A percentile compares a stretch with the other conserved stretches of the same genome.
phyloP scores from a whole-genome alignment of 2,888 invertebrate genomes.

The Magallana nippona region DNA sequence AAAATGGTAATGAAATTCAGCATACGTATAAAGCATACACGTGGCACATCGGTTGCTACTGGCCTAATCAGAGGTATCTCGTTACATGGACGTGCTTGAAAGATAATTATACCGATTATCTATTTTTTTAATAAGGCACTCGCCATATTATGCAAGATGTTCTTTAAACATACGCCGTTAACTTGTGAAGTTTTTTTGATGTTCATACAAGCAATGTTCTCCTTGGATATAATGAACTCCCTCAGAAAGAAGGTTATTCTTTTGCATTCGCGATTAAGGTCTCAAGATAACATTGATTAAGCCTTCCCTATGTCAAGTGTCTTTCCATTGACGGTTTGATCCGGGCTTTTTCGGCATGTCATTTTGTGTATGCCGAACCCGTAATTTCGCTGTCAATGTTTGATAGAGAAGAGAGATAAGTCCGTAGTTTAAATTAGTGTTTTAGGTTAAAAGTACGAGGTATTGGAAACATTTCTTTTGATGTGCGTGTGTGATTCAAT shows the following conservation, averaged over 20 bases:
- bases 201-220: conserved; percentile 25
- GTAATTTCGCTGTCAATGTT: conserved; percentile 21
- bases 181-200: not conserved
- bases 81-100: no score
- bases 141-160: no score
- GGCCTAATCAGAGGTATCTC: no score
- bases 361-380: conserved; percentile 19
- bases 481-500: conserved; percentile 19
- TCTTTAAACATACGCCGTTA: no score
- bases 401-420: conserved; percentile 20
- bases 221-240: not conserved
- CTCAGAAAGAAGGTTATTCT: conserved; percentile 4
- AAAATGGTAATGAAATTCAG: no score
- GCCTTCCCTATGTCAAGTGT: conserved; percentile 15
- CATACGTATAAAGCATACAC: no score
- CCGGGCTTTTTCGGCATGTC: conserved; percentile 6
- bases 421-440: conserved; percentile 4
- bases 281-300: conserved; percentile 21
- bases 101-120: no score
- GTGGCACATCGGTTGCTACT: no score
- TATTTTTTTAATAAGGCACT: no score
- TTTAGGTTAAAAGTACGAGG: conserved; percentile 28
- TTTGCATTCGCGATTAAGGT: conserved; percentile 4
- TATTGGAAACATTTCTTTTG: conserved; percentile 32
- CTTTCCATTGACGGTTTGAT: conserved; percentile 26